phyloP scores from a whole-genome alignment of 1,140 invertebrate genomes.

The Leptinotarsa texana region DNA sequence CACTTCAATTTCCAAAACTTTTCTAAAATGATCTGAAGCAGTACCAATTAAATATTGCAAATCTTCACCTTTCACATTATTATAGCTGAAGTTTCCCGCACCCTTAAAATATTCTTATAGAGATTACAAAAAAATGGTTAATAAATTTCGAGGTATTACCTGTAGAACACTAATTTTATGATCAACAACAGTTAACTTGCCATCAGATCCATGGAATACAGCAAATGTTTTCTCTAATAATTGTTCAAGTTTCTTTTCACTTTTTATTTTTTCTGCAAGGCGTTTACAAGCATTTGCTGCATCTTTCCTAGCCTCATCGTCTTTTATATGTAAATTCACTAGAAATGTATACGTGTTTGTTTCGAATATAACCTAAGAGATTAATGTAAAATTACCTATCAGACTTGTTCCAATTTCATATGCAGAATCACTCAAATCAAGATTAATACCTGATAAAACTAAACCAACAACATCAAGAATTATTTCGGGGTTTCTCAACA shows the following conservation, averaged over 20 bases:
- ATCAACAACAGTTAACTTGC: conserved; percentile 85
- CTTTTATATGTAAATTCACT: conserved; percentile 81
- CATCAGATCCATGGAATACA: conserved; percentile 87
- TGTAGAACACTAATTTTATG: conserved; percentile 89
- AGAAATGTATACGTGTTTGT: conserved; percentile 36
- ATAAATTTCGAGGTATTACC: conserved; percentile 55
- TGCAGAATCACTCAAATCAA: conserved; percentile 81
- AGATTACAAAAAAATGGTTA: background rate
- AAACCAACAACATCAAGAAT: conserved; percentile 80
- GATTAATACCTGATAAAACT: conserved; percentile 70
- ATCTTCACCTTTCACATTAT: conserved; percentile 66
- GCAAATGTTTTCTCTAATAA: conserved; percentile 77
- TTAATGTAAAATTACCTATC: conserved; percentile 61
- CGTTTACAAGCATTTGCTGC: conserved; percentile 71
- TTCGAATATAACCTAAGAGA: background rate
- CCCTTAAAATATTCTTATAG: conserved; percentile 58
- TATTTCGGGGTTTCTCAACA: conserved; percentile 93
- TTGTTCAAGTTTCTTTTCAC: conserved; percentile 67
- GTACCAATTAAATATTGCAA: conserved; percentile 65
- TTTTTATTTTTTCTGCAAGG: conserved; percentile 75
- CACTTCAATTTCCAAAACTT: conserved; percentile 84
- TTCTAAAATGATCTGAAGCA: conserved; percentile 71
- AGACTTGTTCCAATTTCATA: conserved; percentile 82
- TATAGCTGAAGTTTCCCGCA: conserved; percentile 78
- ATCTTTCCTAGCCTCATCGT: conserved; percentile 73